A percentile compares a stretch with the other conserved stretches of the same genome.
Conservation (phyloP, 1,140 invertebrate species). For the Brachionus calyciflorus region DNA sequence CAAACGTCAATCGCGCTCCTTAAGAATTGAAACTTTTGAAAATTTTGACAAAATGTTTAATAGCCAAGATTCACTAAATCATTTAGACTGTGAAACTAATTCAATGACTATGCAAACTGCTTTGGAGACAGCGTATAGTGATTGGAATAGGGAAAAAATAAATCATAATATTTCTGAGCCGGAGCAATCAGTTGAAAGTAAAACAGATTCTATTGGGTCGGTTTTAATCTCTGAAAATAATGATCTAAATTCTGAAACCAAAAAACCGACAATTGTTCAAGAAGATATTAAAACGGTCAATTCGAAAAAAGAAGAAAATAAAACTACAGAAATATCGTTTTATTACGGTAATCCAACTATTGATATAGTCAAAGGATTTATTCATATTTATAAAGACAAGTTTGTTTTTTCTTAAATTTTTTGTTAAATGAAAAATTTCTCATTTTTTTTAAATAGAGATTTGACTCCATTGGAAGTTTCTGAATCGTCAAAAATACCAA, state of each 20-base stretch:
- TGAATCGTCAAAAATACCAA: constrained; percentile 62
- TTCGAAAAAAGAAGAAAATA: constrained; percentile 48
- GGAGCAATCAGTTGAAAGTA: neutral
- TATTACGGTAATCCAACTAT: constrained; percentile 93
- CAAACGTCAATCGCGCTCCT: neutral
- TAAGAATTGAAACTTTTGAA: constrained; percentile 11
- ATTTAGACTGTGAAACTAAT: neutral
- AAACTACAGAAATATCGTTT: constrained; percentile 64
- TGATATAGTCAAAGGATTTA: constrained; percentile 89
- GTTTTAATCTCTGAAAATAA: neutral
- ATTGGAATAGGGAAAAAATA: constrained; percentile 43
- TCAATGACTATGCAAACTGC: constrained; percentile 46
- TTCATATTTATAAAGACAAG: constrained; percentile 94
- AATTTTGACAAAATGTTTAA: constrained; percentile 2
- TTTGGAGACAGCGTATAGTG: constrained; percentile 36
- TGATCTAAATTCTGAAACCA: constrained; percentile 31
- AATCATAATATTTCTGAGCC: neutral
- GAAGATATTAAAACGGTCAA: constrained; percentile 32
- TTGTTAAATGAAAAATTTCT: neutral
- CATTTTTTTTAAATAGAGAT: constrained; percentile 39
- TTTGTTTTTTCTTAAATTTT: constrained; percentile 48
- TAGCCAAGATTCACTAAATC: neutral
- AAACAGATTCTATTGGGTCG: neutral
- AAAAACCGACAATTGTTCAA: constrained; percentile 46
- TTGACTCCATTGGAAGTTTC: constrained; percentile 62